Base-by-base conservation (phyloP, 2,797 vertebrate genomes). In the Agapornis canus region DNA sequence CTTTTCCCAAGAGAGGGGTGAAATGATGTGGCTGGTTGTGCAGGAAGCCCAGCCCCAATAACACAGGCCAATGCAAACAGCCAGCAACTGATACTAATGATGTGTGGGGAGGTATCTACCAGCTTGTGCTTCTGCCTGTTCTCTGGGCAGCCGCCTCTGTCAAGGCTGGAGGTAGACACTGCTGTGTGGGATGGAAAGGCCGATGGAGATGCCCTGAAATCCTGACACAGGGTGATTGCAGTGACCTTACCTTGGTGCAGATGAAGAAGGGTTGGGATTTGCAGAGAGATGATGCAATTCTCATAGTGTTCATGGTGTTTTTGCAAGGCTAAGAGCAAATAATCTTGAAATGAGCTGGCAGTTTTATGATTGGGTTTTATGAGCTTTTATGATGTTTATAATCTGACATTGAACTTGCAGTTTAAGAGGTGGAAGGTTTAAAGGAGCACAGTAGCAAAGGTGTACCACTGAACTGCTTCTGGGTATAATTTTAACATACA, bases 341-440 rank as follows among this genome's bases (percentile, higher is more conserved):
- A 96, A 82, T 96, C 91, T 86, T 86, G 79, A 94, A 96, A 76
- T 91, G 87, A 95, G 77, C 86, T 96, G 95, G 95, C 95, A 96
- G 95, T 75, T 96, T 96, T 95, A 95, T 96, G 96, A 86, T 91
- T 91, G 78, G 88, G 14, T 92, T 96, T 95, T 96, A 96, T 76
- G 86, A 93, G 94, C 57, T 94, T 96, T 97, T 95, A 96, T 93
- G 43, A 92, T 95, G 94, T 96, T 95, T 97, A 94, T 96, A 96
- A 97, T 96, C 94, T 95, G 94, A 93, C 94, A 93, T 40, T 90
- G 95, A 96, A 96, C 89, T 94, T 9, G 3, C 77, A 81, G 89
- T 97, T 95, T 94, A 95, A 81, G 94, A 96, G 96, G 94, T 95
- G 94, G 94, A 95, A 95, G 91, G 92, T 95, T 97, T 97, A 95